Conservation (phyloP, 2,797 vertebrate species). For the Spinibarbus caldwelli region DNA sequence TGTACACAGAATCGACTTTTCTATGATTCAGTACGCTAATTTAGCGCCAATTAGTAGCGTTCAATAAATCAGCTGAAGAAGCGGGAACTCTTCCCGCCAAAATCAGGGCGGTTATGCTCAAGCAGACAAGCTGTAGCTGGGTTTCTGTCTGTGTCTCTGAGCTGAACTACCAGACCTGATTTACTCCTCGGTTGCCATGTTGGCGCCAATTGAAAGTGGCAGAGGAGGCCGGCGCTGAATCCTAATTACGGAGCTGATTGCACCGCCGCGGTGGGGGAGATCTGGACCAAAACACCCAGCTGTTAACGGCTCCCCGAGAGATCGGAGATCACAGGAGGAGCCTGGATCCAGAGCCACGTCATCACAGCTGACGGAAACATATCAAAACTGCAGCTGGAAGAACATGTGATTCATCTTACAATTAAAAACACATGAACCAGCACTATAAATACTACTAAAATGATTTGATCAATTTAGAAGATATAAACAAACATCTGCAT, state of each 20-base stretch:
- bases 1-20: not conserved
- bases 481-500: not conserved
- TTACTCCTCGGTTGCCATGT: conserved; percentile 71
- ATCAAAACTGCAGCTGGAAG: not conserved
- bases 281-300: conserved; percentile 13
- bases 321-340: not conserved
- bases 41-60: not conserved
- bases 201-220: conserved; percentile 73
- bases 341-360: not conserved
- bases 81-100: not conserved
- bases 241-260: conserved; percentile 70
- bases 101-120: conserved; percentile 48
- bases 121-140: conserved; percentile 54
- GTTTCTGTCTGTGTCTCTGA: conserved; percentile 62
- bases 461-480: not conserved
- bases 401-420: not conserved
- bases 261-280: conserved; percentile 34
- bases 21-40: not conserved
- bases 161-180: conserved; percentile 66
- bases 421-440: not conserved
- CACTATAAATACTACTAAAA: not conserved
- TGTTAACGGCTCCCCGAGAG: not conserved
- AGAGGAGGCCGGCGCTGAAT: conserved; percentile 68
- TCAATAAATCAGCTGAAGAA: not conserved
- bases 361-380: not conserved